Base-by-base conservation (phyloP, 2,888 invertebrate species). In the Loripinus fragilis region DNA sequence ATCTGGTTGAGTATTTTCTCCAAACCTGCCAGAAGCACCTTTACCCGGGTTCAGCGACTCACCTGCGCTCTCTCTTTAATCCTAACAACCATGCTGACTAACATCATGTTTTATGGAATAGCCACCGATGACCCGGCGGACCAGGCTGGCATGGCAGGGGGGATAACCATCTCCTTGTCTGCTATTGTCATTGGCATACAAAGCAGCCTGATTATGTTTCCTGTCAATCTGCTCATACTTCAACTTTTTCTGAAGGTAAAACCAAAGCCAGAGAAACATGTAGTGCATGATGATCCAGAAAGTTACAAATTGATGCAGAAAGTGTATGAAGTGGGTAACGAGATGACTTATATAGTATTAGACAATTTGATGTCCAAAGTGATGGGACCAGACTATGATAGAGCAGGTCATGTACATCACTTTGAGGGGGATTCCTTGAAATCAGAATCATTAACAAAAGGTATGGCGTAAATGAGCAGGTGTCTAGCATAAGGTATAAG, bases 1-100 rank as follows among this genome's bases (percentile, higher is more conserved):
- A 74, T 93, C 17, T 93, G 92, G 93, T 70, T 92, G 23, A 92
- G 93, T 75, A 89, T 93, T 42, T 86, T 93, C 41, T 86, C 88
- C 1, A 90, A 90, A 48, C 90, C 92, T 3, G 86, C 90, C 17
- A 73, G 79, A 15, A 91, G 88, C 55, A 71, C 80, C 1, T 93
- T 93, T 76, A 92, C 91, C 0, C 81, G 93, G 10, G 89, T 87
- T 28, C 92, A 93, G 79, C 81, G 93, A 1, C 77, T 93, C 17
- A 87, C 90, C 0, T 92, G 92, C 75, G 91, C 90, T 0, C 82
- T 92, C 66, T 88, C 87, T 28, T 78, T 93, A 10, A 81, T 93
- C 10, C 71, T 91, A 23, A 80, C 87, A 8, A 88, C 89, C 33
- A 91, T 93, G 91, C 71, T 93, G 41, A 80, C 90, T 0, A 91